phyloP scores from a whole-genome alignment of 2,888 invertebrate genomes.

The Cephus pulcher region DNA sequence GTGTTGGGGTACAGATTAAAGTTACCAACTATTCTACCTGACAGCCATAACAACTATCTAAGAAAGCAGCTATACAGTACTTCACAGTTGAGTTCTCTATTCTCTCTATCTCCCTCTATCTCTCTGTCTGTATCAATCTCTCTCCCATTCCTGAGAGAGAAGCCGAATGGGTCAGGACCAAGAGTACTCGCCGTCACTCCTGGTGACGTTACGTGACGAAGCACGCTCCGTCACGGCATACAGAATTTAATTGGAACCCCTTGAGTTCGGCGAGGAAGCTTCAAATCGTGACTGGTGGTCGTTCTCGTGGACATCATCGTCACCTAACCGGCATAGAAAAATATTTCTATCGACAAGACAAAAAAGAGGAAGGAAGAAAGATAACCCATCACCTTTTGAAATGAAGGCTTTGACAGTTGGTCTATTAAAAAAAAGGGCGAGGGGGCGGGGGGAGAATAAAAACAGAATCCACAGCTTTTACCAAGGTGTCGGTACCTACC shows the following conservation, averaged over 20 bases:
- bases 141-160: not conserved
- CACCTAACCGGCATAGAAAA: not conserved
- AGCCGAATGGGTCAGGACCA: not conserved
- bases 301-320: not conserved
- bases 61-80: not conserved
- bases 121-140: not conserved
- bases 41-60: not conserved
- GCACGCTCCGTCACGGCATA: not conserved
- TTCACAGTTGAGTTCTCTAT: not conserved
- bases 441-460: not conserved
- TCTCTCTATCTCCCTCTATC: not conserved
- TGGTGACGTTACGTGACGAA: not conserved
- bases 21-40: not conserved
- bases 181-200: not conserved
- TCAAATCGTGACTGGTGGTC: not conserved
- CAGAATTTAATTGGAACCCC: not conserved
- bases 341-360: not conserved
- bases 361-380: slow-evolving; percentile 18
- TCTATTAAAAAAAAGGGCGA: not conserved
- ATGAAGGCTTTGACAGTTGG: not conserved
- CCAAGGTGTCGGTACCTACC: not conserved
- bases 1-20: not conserved
- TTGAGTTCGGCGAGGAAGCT: not conserved
- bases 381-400: slow-evolving; percentile 17
- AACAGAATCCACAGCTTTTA: not conserved